Evolutionary conservation across 1,140 invertebrate genomes (phyloP), one percentile per base, ranked within the genome.

Genomic region (Melitaea cinxia): DNA sequence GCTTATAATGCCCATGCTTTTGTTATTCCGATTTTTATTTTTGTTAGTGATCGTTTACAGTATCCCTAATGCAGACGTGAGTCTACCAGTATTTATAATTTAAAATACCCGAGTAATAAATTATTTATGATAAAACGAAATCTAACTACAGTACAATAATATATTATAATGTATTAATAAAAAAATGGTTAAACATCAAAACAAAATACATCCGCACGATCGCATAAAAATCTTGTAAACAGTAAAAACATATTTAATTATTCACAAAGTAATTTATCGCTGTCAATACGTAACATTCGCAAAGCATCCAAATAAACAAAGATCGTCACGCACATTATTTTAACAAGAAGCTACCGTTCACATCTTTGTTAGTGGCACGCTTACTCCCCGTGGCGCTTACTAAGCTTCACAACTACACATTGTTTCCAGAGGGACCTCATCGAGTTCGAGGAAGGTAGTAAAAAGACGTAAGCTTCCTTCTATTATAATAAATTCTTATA

Each of bases 401-500:
- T 68, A 58, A 70, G 64, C 64, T 66, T 49, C 56, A 64, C 54
- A 64, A 68, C 66, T 61, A 68, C 65, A 67, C 65, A 83, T 86
- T 86, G 83, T 84, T 78, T 83, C 68, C 72, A 75, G 66, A 69
- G 75, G 82, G 76, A 79, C 70, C 70, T 77, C 73, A 74, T 75
- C 62, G 64, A 57, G 66, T 82, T 85, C 81, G 66, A 26, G 62
- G 76, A 85, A 84, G 62, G 66, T 52, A 63, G 75, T 81, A 78
- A 78, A 83, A 80, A 79, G 70, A 66, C 72, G 60, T 59, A 49
- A 61, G 65, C 55, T 30, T 55, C 60, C 47, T 54, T 54, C 63
- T 57, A 61, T 61, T 59, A 66, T 70, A 67, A 74, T 74, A 70
- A 73, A 70, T 70, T 74, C 58, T 65, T 59, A 68, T 68, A 53